These are phyloP conservation scores for Rhineura floridana DNA, from an alignment of 2,113 vertebrate species.

Conservation along the genomic window DNA sequence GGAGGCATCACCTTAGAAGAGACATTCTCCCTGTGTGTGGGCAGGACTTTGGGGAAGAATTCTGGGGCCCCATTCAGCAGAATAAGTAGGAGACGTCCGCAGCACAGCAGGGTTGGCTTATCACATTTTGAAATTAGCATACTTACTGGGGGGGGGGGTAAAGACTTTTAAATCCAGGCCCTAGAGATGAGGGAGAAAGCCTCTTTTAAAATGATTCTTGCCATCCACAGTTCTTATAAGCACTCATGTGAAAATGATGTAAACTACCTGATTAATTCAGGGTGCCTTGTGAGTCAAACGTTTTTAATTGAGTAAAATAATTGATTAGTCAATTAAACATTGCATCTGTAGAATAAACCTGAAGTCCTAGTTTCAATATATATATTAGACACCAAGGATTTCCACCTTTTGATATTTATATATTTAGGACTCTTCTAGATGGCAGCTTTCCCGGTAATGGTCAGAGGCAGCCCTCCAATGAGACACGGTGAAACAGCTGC, in stretches of 20 bases:
- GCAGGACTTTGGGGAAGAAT: too few relatives aligned
- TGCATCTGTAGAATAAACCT: not conserved
- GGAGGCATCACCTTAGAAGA: not conserved
- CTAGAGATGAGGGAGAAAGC: not conserved
- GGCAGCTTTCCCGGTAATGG: not conserved
- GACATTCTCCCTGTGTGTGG: not conserved
- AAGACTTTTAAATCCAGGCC: too few relatives aligned
- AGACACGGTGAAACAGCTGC: not conserved
- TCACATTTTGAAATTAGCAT: too few relatives aligned
- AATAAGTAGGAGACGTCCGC: too few relatives aligned
- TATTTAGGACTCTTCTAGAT: not conserved
- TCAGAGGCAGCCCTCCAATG: not conserved
- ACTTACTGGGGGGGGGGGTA: too few relatives aligned
- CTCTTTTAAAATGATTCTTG: not conserved
- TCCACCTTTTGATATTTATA: not conserved
- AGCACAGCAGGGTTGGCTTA: too few relatives aligned
- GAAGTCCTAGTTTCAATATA: not conserved
- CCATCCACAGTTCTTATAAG: not conserved
- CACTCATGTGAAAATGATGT: not conserved
- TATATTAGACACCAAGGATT: not conserved
- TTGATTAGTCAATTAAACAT: not conserved
- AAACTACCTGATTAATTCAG: not conserved
- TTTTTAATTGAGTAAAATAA: not conserved
- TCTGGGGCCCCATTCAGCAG: too few relatives aligned
- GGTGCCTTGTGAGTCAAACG: not conserved